Evolutionary conservation across 2,888 invertebrate genomes (phyloP), one percentile per base, ranked within the genome.

Genomic region (Plutella xylostella): DNA sequence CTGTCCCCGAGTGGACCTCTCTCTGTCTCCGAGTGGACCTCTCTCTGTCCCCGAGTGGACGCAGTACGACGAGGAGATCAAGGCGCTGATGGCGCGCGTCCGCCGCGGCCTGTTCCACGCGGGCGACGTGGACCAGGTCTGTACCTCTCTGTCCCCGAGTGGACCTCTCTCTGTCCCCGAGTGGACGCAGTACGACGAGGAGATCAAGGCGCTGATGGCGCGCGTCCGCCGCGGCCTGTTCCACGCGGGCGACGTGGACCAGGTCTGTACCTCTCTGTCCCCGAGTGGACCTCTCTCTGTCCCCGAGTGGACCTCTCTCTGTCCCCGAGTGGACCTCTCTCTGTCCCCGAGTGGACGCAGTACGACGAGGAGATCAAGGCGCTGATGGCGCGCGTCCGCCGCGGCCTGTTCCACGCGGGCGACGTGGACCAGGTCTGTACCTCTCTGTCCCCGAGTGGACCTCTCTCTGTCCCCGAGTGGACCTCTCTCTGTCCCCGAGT

Each of bases 41-140:
- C n/a, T n/a, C n/a, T n/a, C n/a, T n/a, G 91, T 98, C 45, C 93
- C 94, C 3, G 99, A 99, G 85, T 99, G 99, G 99, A 92, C 91
- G 61, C 90, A 90, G 47, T 99, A 98, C 71, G 99, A 99, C 83
- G 89, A 89, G 21, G 98, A 98, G 85, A 89, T 99, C 28, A 93
- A 96, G 70, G 85, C 85, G 51, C 76, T 96, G 55, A 91, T 90
- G 64, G 87, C 88, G 51, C 87, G 87, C 62, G 84, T 90, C 51
- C 69, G 80, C 0, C 74, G 77, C 52, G 83, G 83, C 1, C 72
- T 79, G 21, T 82, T 80, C 65, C 78, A 79, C 58, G 64, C 69
- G 31, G 56, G 66, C 7, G 82, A 83, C 55, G 70, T 72, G 49
- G 82, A 83, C 43, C 80, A 79, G 72, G 80, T 76, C 9, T 22